A percentile compares a stretch with the other conserved stretches of the same genome.
Evolutionary conservation across 2,113 vertebrate genomes (phyloP).

Genomic region (Plectropomus leopardus): DNA sequence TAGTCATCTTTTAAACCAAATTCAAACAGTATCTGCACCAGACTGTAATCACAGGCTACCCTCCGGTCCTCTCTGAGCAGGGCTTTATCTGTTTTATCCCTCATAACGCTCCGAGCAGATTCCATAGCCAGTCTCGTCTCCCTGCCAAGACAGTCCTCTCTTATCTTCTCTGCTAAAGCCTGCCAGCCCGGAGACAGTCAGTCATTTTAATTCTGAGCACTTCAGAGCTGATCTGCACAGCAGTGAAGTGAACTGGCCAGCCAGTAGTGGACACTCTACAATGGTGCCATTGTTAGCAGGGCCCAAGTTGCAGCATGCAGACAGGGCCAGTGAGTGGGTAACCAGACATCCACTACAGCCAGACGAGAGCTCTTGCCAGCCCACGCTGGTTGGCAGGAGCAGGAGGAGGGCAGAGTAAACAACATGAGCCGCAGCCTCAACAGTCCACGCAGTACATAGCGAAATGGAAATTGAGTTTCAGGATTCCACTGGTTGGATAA

Average conservation of each 20-base stretch:
- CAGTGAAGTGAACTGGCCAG: conserved; percentile 26
- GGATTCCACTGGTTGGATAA: conserved; percentile 67
- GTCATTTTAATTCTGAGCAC: conserved; percentile 18
- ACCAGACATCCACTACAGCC: conserved; percentile 56
- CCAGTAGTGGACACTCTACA: conserved; percentile 53
- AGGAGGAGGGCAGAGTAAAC: conserved; percentile 56
- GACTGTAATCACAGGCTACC: conserved; percentile 34
- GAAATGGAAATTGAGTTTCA: conserved; percentile 66
- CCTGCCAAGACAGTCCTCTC: conserved; percentile 44
- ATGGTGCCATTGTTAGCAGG: conserved; percentile 55
- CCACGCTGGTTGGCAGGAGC: conserved; percentile 35
- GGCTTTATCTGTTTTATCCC: conserved; percentile 53
- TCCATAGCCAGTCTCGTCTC: conserved; percentile 37
- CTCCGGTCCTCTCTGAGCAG: conserved; percentile 32
- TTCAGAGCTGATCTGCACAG: conserved; percentile 21
- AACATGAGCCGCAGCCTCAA: conserved; percentile 57
- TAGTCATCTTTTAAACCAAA: not conserved
- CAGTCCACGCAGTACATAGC: conserved; percentile 41
- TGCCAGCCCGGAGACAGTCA: conserved; percentile 29
- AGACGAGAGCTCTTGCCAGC: conserved; percentile 48
- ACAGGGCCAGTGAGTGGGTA: conserved; percentile 48
- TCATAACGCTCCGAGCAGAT: conserved; percentile 50
- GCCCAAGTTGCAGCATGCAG: conserved; percentile 41
- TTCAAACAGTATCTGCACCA: conserved; percentile 36
- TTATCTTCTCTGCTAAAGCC: conserved; percentile 51